Percentiles rank a stretch among this genome's conserved stretches.
Evolutionary conservation across 2,888 invertebrate species (phyloP).

Genomic region (Morpho helenor): DNA sequence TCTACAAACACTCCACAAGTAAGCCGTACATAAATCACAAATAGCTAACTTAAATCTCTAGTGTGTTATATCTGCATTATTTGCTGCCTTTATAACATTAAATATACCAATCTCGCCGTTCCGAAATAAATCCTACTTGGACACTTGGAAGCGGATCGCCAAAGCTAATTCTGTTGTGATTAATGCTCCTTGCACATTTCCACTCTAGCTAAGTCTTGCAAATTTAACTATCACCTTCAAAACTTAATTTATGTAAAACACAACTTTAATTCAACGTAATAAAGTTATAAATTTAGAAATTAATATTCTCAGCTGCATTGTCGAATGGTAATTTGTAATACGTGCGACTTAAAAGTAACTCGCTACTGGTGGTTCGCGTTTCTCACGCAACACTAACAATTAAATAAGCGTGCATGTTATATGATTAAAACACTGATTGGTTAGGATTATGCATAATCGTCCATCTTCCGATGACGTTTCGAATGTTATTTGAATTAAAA

Average conservation of each 20-base stretch:
- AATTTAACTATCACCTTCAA: slow-evolving; percentile 28
- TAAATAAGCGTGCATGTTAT: slow-evolving; percentile 60
- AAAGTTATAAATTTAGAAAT: slow-evolving; percentile 9
- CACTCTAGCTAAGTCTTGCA: slow-evolving; percentile 51
- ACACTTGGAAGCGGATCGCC: slow-evolving; percentile 75
- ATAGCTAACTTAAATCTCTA: slow-evolving; percentile 27
- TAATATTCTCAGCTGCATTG: slow-evolving; percentile 10
- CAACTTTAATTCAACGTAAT: slow-evolving; percentile 34
- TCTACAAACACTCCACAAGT: slow-evolving; percentile 13
- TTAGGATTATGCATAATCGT: slow-evolving; percentile 33
- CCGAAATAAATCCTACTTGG: slow-evolving; percentile 66
- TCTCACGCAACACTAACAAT: slow-evolving; percentile 73
- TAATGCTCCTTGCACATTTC: slow-evolving; percentile 74
- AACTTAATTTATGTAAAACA: slow-evolving; percentile 28
- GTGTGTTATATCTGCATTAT: slow-evolving; percentile 33
- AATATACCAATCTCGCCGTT: slow-evolving; percentile 30
- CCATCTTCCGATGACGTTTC: slow-evolving; percentile 13
- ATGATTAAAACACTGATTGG: slow-evolving; percentile 55
- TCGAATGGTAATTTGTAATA: slow-evolving; percentile 32
- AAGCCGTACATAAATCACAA: slow-evolving; percentile 28
- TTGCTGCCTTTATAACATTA: slow-evolving; percentile 29
- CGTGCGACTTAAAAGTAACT: slow-evolving; percentile 53
- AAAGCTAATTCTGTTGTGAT: slow-evolving; percentile 78
- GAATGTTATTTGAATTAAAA: slow-evolving; percentile 11
- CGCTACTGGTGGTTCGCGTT: slow-evolving; percentile 70